Conservation (phyloP, 2,888 invertebrate species). For the Sabatieria punctata region DNA sequence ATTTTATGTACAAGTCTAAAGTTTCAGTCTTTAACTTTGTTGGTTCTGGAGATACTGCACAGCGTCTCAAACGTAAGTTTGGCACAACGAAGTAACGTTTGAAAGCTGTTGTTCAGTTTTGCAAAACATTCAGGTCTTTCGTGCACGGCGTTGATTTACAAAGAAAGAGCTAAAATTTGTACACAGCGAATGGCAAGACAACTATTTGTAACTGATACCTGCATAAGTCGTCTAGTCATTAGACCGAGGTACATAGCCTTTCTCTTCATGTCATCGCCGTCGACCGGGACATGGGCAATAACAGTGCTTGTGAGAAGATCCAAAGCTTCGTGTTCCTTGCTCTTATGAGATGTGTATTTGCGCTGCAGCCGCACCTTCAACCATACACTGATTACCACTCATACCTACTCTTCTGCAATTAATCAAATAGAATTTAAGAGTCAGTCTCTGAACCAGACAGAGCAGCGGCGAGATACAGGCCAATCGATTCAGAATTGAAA, state of each 20-base stretch:
- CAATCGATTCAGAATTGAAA: no score
- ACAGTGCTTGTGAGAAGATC: slow-evolving; percentile 78
- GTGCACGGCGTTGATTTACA: not conserved
- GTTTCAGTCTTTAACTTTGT: no score
- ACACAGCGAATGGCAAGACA: slow-evolving; percentile 10
- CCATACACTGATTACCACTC: slow-evolving; percentile 8
- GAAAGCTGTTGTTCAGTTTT: not conserved
- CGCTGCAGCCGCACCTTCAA: slow-evolving; percentile 14
- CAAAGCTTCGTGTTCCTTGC: slow-evolving; percentile 71
- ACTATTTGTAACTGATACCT: not conserved
- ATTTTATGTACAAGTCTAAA: no score
- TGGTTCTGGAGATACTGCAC: no score
- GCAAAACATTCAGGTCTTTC: not conserved
- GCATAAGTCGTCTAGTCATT: slow-evolving; percentile 22
- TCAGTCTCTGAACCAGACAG: no score
- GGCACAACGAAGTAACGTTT: not conserved
- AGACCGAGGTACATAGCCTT: slow-evolving; percentile 68
- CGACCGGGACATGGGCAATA: slow-evolving; percentile 77
- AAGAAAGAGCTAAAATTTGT: not conserved
- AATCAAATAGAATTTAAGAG: no score
- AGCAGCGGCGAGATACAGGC: no score
- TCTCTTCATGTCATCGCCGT: slow-evolving; percentile 44
- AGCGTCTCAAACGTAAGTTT: no score
- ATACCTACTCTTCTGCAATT: no score
- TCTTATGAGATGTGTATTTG: slow-evolving; percentile 40